Conservation (phyloP, 2,113 vertebrate species). For the Dicaeum eximium region DNA sequence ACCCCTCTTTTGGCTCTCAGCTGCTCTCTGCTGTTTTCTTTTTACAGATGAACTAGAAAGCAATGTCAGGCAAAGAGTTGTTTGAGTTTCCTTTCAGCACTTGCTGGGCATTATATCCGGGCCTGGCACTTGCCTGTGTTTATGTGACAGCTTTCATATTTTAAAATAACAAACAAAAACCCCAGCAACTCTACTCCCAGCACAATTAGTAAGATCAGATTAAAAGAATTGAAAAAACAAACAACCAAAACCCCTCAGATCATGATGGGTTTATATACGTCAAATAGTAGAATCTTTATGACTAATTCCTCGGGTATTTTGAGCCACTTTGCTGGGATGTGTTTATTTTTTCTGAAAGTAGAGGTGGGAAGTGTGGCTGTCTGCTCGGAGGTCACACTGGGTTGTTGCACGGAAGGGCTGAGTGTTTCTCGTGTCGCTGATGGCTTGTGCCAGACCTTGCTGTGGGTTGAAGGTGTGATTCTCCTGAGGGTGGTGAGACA, state of each 20-base stretch:
- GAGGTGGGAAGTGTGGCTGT: background rate
- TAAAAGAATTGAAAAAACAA: background rate
- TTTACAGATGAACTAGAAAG: slow-evolving; percentile 14
- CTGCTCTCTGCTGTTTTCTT: slow-evolving; percentile 18
- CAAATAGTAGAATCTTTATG: background rate
- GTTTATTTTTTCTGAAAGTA: background rate
- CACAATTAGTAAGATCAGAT: background rate
- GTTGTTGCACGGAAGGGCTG: background rate
- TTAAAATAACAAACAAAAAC: slow-evolving; percentile 39
- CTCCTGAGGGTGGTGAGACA: background rate
- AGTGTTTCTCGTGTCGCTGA: background rate
- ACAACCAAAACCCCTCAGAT: background rate
- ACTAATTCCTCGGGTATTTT: background rate
- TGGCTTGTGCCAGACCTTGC: background rate
- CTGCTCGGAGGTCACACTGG: background rate
- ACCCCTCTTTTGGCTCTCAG: background rate
- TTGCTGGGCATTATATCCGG: background rate
- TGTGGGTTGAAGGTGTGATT: background rate
- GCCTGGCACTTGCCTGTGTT: background rate
- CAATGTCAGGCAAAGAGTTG: background rate
- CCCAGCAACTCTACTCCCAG: background rate
- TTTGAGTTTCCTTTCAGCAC: slow-evolving; percentile 37
- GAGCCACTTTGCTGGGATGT: background rate
- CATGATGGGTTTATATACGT: background rate
- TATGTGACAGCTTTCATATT: slow-evolving; percentile 1